Base-by-base conservation (phyloP, 92 coral and sea anemone genomes). In the Palythoa grandiflora region DNA sequence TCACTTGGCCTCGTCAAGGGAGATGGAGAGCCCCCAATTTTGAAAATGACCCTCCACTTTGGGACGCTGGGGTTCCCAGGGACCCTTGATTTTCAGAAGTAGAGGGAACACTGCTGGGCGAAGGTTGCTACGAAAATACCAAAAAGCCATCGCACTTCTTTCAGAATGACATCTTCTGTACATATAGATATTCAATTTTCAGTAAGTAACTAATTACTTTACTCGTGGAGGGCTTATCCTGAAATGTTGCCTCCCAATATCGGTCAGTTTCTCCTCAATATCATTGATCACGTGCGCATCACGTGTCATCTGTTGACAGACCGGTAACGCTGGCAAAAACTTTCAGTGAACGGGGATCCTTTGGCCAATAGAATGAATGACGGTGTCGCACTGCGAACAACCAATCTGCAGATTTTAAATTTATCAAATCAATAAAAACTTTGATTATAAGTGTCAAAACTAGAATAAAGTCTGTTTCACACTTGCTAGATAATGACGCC, bases 321-420 rank as follows among this genome's bases (percentile, higher is more conserved):
- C 79, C 78, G 86, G 83, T 94, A 95, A 73, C 92, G 91, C 71
- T 87, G 85, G 20, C 88, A 91, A 68, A 95, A 97, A 13, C 77
- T 86, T 59, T 90, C 81, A 79, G 93, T 89, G 87, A 95, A 95
- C 16, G 93, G 51, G 13, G 98, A 90, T 14, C 83, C 91, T 75
- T 88, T 91, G 65, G 92, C 96, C 40, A 97, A 90, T 75, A 97
- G 86, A 63, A 97, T 88, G 80, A 97, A 97, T 53, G 97, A 91
- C 0, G 99, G 98, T 7, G 96, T 97, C 15, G 97, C 95, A 61
- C 93, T 92, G 35, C 86, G 89, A 15, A 97, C 94, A 39, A 94
- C 21, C 70, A 90, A 97, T 77, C 99, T 97, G 83, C 21, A 40
- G 39, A 63, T 35, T 68, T 68, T 10, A 70, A 70, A 84, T 63